A percentile compares a stretch with the other conserved stretches of the same genome.
These are phyloP conservation scores for Oriolus oriolus DNA, from an alignment of 2,113 vertebrate genomes.

Conservation along the genomic window DNA sequence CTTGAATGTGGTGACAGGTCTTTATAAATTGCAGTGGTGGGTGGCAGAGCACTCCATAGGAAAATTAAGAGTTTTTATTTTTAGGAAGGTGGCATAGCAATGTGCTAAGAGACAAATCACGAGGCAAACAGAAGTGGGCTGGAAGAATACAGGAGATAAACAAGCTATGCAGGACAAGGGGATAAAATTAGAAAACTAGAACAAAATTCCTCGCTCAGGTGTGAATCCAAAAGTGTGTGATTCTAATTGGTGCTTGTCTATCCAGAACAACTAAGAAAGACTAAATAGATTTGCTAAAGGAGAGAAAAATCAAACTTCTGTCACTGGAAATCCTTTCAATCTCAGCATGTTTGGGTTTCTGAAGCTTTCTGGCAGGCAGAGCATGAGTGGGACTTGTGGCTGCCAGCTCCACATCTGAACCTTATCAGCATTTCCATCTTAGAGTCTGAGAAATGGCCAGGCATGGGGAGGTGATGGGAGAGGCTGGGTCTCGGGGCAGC, in stretches of 20 bases:
- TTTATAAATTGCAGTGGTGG: neutral
- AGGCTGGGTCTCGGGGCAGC: neutral
- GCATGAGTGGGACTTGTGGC: neutral
- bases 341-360: neutral
- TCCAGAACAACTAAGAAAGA: neutral
- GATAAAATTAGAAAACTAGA: neutral
- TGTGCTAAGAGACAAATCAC: neutral
- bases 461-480: neutral
- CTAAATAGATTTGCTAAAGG: neutral
- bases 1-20: neutral
- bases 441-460: neutral
- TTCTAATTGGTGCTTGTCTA: neutral
- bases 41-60: neutral
- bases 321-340: neutral
- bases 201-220: neutral
- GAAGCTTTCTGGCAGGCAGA: neutral
- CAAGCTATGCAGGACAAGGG: neutral
- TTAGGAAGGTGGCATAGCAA: neutral
- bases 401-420: neutral
- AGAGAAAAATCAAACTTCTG: neutral
- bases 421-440: neutral
- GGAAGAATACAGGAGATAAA: neutral
- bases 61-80: neutral
- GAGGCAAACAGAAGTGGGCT: neutral
- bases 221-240: neutral